phyloP scores from a whole-genome alignment of 2,888 invertebrate species.

The Microctonus brassicae region DNA sequence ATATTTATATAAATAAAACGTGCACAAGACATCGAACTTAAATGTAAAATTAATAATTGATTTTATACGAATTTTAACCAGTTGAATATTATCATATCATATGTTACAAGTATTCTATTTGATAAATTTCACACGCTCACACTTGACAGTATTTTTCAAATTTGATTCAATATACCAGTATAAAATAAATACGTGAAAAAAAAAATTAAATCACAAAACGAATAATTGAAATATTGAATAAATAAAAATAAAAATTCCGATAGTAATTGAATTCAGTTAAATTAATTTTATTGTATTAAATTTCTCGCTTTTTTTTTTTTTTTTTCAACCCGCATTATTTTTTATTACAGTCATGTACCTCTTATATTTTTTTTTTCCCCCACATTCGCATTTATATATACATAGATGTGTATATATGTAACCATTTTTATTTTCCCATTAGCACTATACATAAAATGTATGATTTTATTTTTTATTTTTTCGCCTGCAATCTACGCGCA shows the following conservation, averaged over 20 bases:
- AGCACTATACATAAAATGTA: constrained; percentile 8
- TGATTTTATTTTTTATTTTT: constrained; percentile 22
- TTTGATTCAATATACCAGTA: neutral
- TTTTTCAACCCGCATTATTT: neutral
- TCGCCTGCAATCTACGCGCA: constrained; percentile 13
- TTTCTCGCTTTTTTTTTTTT: neutral
- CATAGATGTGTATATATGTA: neutral
- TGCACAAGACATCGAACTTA: neutral
- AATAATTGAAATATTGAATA: neutral
- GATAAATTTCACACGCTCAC: neutral
- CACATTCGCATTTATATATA: no score
- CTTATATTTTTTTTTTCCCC: constrained; percentile 4
- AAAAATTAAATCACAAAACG: neutral
- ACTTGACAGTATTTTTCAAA: neutral
- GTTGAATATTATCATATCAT: neutral
- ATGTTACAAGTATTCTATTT: neutral
- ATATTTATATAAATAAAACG: neutral
- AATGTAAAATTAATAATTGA: neutral
- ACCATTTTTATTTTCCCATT: constrained; percentile 9
- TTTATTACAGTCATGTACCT: neutral
- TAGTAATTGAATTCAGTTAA: neutral
- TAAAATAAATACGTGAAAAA: neutral
- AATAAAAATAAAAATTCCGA: neutral
- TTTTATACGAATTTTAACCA: neutral
- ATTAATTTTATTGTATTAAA: neutral